Evolutionary conservation across 2,797 vertebrate genomes (phyloP), one percentile per base, ranked within the genome.

Genomic region (Parauchenoglanis punctatus): DNA sequence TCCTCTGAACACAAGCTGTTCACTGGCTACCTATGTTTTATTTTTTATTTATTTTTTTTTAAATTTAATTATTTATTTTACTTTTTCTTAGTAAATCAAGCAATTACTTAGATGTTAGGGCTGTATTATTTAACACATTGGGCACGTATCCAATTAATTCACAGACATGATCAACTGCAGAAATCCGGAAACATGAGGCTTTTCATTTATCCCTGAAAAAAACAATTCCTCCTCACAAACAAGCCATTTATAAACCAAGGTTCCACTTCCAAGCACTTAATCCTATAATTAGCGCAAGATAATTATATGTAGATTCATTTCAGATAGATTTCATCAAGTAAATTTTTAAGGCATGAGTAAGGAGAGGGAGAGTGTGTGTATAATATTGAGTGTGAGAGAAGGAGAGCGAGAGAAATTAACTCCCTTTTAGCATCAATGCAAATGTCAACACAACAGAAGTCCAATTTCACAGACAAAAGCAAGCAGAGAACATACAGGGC

Each of bases 361-460:
- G 17, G 61, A 54, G 31, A 49, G 56, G n/a, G 65, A n/a, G 35
- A 83, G 58, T 28, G 40, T 68, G 67, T 46, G 49, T 68, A 54
- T 23, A 68, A 81, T 56, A 52, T 70, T 63, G 70, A 35, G 78
- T 0, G 18, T 6, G 10, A 6, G 35, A 25, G 8, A 58, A 20
- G 58, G 31, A 56, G 52, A 44, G 31, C 1, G 65, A 58, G 40
- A 61, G 35, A 61, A 83, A 83, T 89, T 68, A 85, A 84, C 87
- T 81, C 85, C 75, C 28, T 81, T 90, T 88, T 70, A 89, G 85
- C 88, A 86, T 85, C 49, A 75, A 54, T 73, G 81, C 63, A 85
- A 88, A 89, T 85, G 86, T 87, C 88, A 89, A 87, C 86, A 76
- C 80, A 88, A 81, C 84, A 85, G 83, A 85, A 86, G 86, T 87